Percentiles rank a stretch among this genome's conserved stretches.
These are phyloP conservation scores for Melanotus villosus DNA, from an alignment of 2,888 invertebrate genomes.

Conservation along the genomic window DNA sequence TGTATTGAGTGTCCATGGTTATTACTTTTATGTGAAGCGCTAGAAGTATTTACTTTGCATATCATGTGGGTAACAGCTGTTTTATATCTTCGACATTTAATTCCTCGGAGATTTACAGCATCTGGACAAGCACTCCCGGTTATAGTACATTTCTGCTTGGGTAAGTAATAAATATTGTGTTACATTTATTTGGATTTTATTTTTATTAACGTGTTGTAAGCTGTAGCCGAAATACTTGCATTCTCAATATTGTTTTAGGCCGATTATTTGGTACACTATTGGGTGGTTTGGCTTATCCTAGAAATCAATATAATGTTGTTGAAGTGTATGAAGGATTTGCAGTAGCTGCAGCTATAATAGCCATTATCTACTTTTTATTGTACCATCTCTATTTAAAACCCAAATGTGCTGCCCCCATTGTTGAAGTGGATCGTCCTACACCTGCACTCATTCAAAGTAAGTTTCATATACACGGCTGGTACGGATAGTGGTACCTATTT, in stretches of 20 bases:
- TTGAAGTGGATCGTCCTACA: constrained; percentile 75
- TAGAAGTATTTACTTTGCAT: constrained; percentile 84
- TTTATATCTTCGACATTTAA: constrained; percentile 85
- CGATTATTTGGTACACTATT: constrained; percentile 81
- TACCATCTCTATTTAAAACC: constrained; percentile 85
- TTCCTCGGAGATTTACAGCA: constrained; percentile 82
- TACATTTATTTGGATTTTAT: too few relatives aligned
- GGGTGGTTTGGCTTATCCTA: constrained; percentile 70
- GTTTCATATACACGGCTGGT: constrained; percentile 19
- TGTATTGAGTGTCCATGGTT: constrained; percentile 74
- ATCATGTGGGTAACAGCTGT: constrained; percentile 86
- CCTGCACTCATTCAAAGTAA: constrained; percentile 77
- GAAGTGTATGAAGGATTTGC: constrained; percentile 78
- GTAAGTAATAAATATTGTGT: constrained; percentile 66
- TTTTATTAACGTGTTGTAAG: too few relatives aligned
- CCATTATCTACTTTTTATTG: constrained; percentile 78
- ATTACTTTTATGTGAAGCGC: constrained; percentile 78
- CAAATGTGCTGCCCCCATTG: constrained; percentile 75
- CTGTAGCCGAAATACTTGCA: constrained; percentile 22
- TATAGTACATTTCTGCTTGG: constrained; percentile 84
- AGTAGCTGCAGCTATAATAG: constrained; percentile 75
- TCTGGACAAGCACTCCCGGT: constrained; percentile 86
- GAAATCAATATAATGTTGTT: constrained; percentile 65
- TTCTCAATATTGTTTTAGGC: constrained; percentile 74
- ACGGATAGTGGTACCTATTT: too few relatives aligned